Percentiles rank a stretch among this genome's conserved stretches.
phyloP scores from a whole-genome alignment of 2,113 vertebrate genomes.

The Anoura caudifer region DNA sequence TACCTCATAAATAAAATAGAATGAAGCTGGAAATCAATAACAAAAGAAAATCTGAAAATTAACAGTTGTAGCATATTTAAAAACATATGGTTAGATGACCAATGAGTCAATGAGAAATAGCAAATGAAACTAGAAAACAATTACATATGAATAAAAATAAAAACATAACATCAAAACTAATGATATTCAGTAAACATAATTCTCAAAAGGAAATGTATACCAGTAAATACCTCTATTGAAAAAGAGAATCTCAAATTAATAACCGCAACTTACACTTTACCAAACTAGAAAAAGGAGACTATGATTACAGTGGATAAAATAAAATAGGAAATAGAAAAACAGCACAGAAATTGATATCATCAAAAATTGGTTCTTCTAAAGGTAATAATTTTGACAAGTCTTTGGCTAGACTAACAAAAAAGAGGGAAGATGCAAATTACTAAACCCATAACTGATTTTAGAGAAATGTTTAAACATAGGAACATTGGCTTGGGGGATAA shows the following conservation, averaged over 20 bases:
- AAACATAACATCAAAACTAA: not conserved
- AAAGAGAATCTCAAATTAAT: not conserved
- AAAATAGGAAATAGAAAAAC: not conserved
- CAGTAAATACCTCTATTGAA: not conserved
- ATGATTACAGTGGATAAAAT: not conserved
- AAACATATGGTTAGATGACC: not conserved
- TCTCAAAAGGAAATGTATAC: not conserved
- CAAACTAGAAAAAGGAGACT: not conserved
- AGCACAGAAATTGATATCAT: not conserved
- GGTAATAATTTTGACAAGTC: not conserved
- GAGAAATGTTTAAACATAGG: not conserved
- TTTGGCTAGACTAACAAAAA: not conserved
- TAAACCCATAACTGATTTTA: not conserved
- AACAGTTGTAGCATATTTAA: not conserved
- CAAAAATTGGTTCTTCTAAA: not conserved
- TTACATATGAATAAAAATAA: not conserved
- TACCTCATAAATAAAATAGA: not conserved
- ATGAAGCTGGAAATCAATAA: not conserved
- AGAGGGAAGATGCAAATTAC: not conserved
- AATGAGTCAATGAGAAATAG: not conserved
- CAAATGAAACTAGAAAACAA: not conserved
- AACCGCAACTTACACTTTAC: not conserved
- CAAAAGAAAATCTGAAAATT: not conserved
- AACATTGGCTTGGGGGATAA: not conserved
- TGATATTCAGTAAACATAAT: not conserved